These are phyloP conservation scores for Formica exsecta DNA, from an alignment of 1,140 invertebrate species.

Conservation along the genomic window DNA sequence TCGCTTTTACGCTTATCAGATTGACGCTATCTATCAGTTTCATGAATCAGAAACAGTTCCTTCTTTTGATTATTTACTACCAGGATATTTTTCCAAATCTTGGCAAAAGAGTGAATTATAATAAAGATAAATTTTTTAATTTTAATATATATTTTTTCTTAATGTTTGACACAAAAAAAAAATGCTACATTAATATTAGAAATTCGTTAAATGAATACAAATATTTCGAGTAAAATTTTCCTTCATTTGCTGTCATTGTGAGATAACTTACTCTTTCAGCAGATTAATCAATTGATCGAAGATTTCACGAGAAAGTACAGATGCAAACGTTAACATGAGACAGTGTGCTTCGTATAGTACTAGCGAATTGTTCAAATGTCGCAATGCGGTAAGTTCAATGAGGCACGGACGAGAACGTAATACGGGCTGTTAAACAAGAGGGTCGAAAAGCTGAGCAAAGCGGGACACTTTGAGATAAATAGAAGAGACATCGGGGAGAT, in stretches of 20 bases:
- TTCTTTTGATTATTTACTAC: background rate
- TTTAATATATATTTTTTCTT: background rate
- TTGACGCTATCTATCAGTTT: background rate
- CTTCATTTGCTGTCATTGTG: background rate
- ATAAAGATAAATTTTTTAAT: background rate
- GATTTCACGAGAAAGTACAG: background rate
- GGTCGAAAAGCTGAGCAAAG: conserved; percentile 8
- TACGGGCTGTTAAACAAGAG: conserved; percentile 45
- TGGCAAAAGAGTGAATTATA: background rate
- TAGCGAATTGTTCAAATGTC: conserved; percentile 23
- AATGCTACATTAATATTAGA: too few relatives aligned
- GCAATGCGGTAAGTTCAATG: conserved; percentile 8
- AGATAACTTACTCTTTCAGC: background rate
- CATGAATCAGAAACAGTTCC: background rate
- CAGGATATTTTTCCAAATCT: background rate
- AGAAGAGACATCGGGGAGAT: conserved; percentile 45
- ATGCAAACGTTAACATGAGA: background rate
- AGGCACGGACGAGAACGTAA: conserved; percentile 15
- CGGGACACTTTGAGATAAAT: conserved; percentile 41
- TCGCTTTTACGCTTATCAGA: background rate
- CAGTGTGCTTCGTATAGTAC: background rate
- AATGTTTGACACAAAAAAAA: background rate
- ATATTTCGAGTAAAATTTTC: background rate
- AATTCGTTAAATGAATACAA: background rate
- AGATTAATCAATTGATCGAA: background rate